Conservation (phyloP, 2,797 vertebrate genomes). For the Rhabdomys pumilio region DNA sequence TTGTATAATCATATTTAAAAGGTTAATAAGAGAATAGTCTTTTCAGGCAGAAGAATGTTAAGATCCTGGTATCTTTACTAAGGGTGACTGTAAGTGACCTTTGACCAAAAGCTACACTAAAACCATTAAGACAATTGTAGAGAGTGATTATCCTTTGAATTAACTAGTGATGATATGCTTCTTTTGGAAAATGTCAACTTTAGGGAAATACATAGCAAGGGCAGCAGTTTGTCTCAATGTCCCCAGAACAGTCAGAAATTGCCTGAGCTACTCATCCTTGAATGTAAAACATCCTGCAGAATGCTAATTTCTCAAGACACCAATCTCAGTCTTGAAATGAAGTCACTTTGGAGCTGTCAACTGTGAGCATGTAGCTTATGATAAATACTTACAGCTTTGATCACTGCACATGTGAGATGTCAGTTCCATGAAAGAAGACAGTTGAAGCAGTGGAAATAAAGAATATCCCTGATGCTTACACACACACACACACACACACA, state of each 20-base stretch:
- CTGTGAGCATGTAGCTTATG: constrained; percentile 27
- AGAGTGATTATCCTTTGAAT: constrained; percentile 79
- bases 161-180: constrained; percentile 72
- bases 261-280: background rate
- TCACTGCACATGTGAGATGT: background rate
- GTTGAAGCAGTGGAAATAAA: constrained; percentile 23
- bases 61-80: constrained; percentile 57
- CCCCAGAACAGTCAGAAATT: constrained; percentile 48
- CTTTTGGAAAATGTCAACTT: constrained; percentile 60
- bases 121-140: constrained; percentile 77
- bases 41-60: constrained; percentile 75
- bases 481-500: too few species aligned
- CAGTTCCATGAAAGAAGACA: background rate
- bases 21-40: constrained; percentile 83
- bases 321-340: constrained; percentile 53
- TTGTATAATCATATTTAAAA: constrained; percentile 85
- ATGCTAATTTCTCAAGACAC: constrained; percentile 48
- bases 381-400: constrained; percentile 31
- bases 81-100: constrained; percentile 81
- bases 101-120: constrained; percentile 82
- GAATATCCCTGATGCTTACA: background rate
- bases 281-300: background rate
- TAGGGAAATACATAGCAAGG: constrained; percentile 50
- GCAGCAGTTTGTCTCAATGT: constrained; percentile 38
- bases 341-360: constrained; percentile 33